A percentile compares a stretch with the other conserved stretches of the same genome.
phyloP scores from a whole-genome alignment of 2,888 invertebrate genomes.

The Drosophila formosana region DNA sequence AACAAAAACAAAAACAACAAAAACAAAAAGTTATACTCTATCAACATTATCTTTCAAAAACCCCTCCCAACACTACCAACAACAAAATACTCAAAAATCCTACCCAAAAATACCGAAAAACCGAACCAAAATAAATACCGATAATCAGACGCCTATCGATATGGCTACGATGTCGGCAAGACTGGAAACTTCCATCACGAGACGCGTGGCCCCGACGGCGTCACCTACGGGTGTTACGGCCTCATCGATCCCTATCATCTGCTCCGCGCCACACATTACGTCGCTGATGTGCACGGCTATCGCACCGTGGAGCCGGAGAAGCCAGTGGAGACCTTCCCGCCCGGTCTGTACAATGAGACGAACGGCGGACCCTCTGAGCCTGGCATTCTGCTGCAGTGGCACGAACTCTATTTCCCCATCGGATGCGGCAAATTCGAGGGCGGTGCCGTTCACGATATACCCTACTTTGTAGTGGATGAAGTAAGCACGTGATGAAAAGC shows the following conservation, averaged over 20 bases:
- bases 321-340: conserved; percentile 87
- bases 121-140: conserved; percentile 23
- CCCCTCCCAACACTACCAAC: conserved; percentile 21
- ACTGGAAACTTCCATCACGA: conserved; percentile 93
- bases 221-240: conserved; percentile 93
- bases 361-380: conserved; percentile 79
- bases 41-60: conserved; percentile 59
- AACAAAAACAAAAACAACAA: conserved; percentile 12
- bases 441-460: conserved; percentile 83
- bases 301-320: conserved; percentile 90
- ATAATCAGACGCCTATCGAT: conserved; percentile 88
- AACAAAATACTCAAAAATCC: conserved; percentile 2
- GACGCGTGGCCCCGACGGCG: conserved; percentile 90
- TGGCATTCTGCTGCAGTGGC: conserved; percentile 88
- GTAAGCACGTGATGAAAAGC: conserved; percentile 58
- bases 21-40: conserved; percentile 48
- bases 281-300: conserved; percentile 92
- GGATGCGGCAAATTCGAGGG: conserved; percentile 88
- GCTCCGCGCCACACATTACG: conserved; percentile 90
- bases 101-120: conserved; percentile 22
- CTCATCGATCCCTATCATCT: conserved; percentile 89
- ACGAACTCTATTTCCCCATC: conserved; percentile 90
- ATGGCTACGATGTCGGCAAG: conserved; percentile 91
- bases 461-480: conserved; percentile 70
- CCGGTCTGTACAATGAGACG: conserved; percentile 68